Percentiles rank a stretch among this genome's conserved stretches.
Conservation (phyloP, 2,888 invertebrate species). For the Blastobasis lacticolella region DNA sequence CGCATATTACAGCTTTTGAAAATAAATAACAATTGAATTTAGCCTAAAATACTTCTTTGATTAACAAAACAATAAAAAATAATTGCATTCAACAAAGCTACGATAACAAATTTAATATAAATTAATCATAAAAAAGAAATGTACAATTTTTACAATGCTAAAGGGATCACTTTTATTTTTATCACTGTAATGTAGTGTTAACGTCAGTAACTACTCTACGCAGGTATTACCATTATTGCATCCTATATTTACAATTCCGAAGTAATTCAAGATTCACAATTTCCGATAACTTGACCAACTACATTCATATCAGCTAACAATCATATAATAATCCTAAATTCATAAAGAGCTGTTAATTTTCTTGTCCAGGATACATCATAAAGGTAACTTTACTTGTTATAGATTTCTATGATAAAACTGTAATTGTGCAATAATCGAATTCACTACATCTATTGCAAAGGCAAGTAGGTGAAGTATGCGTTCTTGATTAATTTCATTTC, state of each 20-base stretch:
- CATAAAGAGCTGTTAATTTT: slow-evolving; percentile 23
- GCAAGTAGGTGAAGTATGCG: slow-evolving; percentile 67
- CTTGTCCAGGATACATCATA: slow-evolving; percentile 35
- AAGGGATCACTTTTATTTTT: slow-evolving; percentile 60
- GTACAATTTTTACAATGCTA: slow-evolving; percentile 71
- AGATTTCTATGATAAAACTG: slow-evolving; percentile 30
- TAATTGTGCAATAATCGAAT: slow-evolving; percentile 59
- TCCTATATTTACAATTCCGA: slow-evolving; percentile 34
- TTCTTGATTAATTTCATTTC: slow-evolving; percentile 29
- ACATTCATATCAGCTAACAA: slow-evolving; percentile 12
- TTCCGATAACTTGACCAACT: slow-evolving; percentile 16
- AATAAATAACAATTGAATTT: slow-evolving; percentile 74
- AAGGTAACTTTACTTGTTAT: slow-evolving; percentile 58
- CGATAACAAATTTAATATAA: slow-evolving; percentile 73
- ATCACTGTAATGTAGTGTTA: slow-evolving; percentile 54
- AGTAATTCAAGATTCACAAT: slow-evolving; percentile 13
- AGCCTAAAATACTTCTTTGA: slow-evolving; percentile 72
- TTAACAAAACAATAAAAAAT: slow-evolving; percentile 74
- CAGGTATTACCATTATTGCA: slow-evolving; percentile 18
- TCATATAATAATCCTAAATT: slow-evolving; percentile 7
- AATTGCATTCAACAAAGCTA: slow-evolving; percentile 74
- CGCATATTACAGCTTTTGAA: slow-evolving; percentile 66
- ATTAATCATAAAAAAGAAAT: slow-evolving; percentile 68
- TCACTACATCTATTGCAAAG: slow-evolving; percentile 59
- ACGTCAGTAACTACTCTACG: slow-evolving; percentile 24